Base-by-base conservation (phyloP, 2,113 vertebrate genomes). In the Nesogale talazaci region DNA sequence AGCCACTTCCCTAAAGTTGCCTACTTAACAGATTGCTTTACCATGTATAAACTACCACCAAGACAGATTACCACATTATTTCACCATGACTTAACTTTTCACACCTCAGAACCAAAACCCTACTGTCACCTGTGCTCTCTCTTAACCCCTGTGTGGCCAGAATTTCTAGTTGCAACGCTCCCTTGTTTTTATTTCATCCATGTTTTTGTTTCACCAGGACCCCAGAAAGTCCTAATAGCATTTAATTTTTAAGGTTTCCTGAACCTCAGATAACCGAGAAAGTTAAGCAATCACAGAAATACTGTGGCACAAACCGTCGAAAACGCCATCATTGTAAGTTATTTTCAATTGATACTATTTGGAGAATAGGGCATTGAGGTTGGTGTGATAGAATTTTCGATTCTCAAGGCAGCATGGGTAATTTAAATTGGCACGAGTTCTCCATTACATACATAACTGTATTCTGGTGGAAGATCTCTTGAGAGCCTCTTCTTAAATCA, bases 401-500 rank as follows among this genome's bases (percentile, higher is more conserved):
- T 86, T 81, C 63, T 70, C 93, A 91, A 94, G 67, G 93, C 75
- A 80, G 72, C 57, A 42, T 0, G 6, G 69, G 72, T 82, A 67
- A 95, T 95, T 94, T 92, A 86, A 95, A 95, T 46, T 80, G 91
- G 70, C 80, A 87, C 75, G 84, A 86, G 52, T 52, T 89, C 69
- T 88, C 94, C 93, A 92, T 85, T 78, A 88, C 85, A 86, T 86
- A 91, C 95, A 92, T 89, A 90, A 94, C 74, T 80, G 56, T 22
- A 72, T 94, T 87, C 82, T 88, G 93, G 57, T 88, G 84, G 87
- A 95, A 57, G 79, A 75, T 57, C 65, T 95, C 96, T 94, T 16
- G 31, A 78, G 94, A 95, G 65, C 69, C 8, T 20, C 38, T 88
- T 95, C 82, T 89, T 93, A 89, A 89, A 93, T 86, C 93, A 89